Evolutionary conservation across 2,888 invertebrate genomes (phyloP).

Genomic region (Xestia sexstrigata): DNA sequence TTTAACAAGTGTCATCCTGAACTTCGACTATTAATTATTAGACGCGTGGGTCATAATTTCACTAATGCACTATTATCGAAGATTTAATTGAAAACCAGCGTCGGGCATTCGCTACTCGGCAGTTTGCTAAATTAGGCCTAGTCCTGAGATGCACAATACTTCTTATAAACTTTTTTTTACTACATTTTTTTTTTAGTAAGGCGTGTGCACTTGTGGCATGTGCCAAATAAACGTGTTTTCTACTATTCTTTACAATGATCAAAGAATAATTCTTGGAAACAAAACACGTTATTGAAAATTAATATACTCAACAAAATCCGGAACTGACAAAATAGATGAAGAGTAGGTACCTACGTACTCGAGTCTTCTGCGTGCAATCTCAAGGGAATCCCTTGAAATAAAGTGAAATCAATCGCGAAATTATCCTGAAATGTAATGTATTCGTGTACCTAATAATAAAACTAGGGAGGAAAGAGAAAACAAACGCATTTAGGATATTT

Average conservation of each 20-base stretch:
- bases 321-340: not conserved
- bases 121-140: too few relatives aligned
- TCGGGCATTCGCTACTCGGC: too few relatives aligned
- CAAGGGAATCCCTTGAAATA: slow-evolving; percentile 26
- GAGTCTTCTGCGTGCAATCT: slow-evolving; percentile 3
- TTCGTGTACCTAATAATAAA: slow-evolving; percentile 22
- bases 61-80: not conserved
- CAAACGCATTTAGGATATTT: not conserved
- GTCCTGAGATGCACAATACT: too few relatives aligned
- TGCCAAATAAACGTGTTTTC: not conserved
- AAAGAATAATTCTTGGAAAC: not conserved
- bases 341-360: not conserved
- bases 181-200: not conserved
- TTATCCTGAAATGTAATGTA: slow-evolving; percentile 35
- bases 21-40: too few relatives aligned
- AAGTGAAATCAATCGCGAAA: slow-evolving; percentile 41
- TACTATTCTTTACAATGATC: not conserved
- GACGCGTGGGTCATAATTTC: not conserved
- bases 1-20: not conserved
- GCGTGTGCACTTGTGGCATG: not conserved
- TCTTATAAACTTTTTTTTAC: too few relatives aligned
- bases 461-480: slow-evolving; percentile 14
- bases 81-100: too few relatives aligned
- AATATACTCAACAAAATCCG: not conserved
- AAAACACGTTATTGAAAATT: not conserved